Evolutionary conservation across 2,113 vertebrate genomes (phyloP).

Genomic region (Rhinolophus sinicus): DNA sequence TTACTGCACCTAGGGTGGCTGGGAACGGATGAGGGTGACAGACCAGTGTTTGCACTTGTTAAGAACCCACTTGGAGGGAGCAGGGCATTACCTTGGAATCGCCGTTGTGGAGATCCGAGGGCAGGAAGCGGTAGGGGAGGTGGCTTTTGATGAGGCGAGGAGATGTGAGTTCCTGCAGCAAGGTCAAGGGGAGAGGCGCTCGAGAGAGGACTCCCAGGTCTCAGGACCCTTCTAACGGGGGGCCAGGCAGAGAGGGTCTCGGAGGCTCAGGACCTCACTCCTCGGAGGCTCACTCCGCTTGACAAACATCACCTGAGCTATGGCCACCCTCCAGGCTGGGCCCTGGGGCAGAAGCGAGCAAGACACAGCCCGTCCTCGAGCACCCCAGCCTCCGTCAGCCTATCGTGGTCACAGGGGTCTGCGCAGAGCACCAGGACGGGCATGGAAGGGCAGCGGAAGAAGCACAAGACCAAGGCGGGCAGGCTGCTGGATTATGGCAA

Average conservation of each 20-base stretch:
- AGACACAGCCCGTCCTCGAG: accelerated
- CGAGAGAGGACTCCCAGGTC: accelerated
- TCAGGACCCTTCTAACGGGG: not conserved
- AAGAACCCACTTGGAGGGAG: not conserved
- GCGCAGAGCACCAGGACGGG: not conserved
- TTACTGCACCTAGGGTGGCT: accelerated
- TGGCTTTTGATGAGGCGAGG: constrained; percentile 99
- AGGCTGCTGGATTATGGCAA: accelerated
- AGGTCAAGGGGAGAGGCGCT: not conserved
- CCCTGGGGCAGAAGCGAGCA: not conserved
- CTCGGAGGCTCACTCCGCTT: not conserved
- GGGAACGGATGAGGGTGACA: not conserved
- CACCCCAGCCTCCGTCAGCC: not conserved
- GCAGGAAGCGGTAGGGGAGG: constrained; percentile 96
- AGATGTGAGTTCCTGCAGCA: constrained; percentile 93
- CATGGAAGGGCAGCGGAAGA: not conserved
- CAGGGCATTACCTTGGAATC: constrained; percentile 92
- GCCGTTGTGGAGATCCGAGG: constrained; percentile 94
- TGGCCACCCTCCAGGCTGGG: not conserved
- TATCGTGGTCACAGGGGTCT: accelerated
- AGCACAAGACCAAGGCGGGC: accelerated
- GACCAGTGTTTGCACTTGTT: accelerated
- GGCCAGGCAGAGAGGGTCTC: too few species aligned
- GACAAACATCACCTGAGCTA: not conserved
- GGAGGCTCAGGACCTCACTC: accelerated